These are phyloP conservation scores for Tachuris rubrigastra DNA, from an alignment of 2,113 vertebrate species.

Conservation along the genomic window DNA sequence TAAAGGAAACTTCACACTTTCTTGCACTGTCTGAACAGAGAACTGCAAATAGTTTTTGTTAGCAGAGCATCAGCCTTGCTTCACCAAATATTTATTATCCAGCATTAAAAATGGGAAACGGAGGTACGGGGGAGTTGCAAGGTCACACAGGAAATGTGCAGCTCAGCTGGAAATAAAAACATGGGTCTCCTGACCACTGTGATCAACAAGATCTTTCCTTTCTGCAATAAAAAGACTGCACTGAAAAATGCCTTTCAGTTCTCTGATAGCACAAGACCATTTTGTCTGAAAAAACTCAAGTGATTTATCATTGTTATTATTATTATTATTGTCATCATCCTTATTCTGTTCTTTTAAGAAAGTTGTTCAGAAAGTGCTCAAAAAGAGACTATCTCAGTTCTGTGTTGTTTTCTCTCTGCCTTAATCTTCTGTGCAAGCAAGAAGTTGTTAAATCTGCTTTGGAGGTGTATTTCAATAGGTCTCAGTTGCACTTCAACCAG, in stretches of 20 bases:
- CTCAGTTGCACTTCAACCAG: neutral
- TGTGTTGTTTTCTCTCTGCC: neutral
- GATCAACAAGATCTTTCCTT: conserved; percentile 8
- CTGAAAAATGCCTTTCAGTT: neutral
- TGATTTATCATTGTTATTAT: neutral
- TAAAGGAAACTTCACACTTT: neutral
- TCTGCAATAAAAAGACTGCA: neutral
- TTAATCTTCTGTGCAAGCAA: neutral
- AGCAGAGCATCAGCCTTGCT: neutral
- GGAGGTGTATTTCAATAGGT: neutral
- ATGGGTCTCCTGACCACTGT: neutral
- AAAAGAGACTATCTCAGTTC: neutral
- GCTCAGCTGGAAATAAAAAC: conserved; percentile 35
- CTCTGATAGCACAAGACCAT: neutral
- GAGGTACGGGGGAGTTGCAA: conserved; percentile 1
- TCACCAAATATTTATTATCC: neutral
- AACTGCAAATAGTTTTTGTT: neutral
- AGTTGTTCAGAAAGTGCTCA: neutral
- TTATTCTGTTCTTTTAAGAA: neutral
- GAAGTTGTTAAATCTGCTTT: neutral
- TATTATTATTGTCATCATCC: neutral
- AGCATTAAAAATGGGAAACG: neutral
- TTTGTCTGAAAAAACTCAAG: neutral
- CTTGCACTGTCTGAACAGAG: neutral
- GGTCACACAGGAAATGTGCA: conserved; percentile 15